These are phyloP conservation scores for Chascanopsetta lugubris DNA, from an alignment of 2,113 vertebrate genomes.

Conservation along the genomic window DNA sequence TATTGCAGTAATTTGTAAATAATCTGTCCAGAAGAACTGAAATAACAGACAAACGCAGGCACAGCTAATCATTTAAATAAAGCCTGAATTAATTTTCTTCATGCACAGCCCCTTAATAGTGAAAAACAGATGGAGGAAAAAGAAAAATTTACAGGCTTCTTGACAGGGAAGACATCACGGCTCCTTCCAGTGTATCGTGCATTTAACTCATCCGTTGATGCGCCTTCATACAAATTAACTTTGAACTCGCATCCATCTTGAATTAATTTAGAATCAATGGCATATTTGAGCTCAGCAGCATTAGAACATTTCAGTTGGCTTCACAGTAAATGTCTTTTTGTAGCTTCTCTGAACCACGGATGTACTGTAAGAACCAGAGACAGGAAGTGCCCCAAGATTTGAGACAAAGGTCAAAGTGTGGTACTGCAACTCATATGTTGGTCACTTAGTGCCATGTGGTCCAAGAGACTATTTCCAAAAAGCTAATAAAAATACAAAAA, in stretches of 20 bases:
- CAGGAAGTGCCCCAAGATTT: too few relatives aligned
- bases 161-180: conserved; percentile 4
- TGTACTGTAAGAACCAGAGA: too few relatives aligned
- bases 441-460: too few relatives aligned
- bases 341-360: conserved; percentile 9
- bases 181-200: conserved; percentile 20
- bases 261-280: not conserved
- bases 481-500: too few relatives aligned
- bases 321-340: conserved; percentile 32
- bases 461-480: too few relatives aligned
- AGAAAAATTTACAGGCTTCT: conserved; percentile 5
- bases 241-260: conserved; percentile 2
- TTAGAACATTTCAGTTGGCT: not conserved
- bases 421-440: too few relatives aligned
- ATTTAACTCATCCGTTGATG: not conserved
- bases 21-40: conserved; percentile 8
- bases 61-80: conserved; percentile 38
- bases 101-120: conserved; percentile 32
- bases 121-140: conserved; percentile 26
- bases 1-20: conserved; percentile 16
- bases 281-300: conserved; percentile 23
- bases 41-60: conserved; percentile 28
- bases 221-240: not conserved
- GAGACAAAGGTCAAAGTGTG: too few relatives aligned
- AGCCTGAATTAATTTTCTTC: conserved; percentile 13